Percentiles rank a stretch among this genome's conserved stretches.
Conservation (phyloP, 2,888 invertebrate species). For the Metacarcinus magister region DNA sequence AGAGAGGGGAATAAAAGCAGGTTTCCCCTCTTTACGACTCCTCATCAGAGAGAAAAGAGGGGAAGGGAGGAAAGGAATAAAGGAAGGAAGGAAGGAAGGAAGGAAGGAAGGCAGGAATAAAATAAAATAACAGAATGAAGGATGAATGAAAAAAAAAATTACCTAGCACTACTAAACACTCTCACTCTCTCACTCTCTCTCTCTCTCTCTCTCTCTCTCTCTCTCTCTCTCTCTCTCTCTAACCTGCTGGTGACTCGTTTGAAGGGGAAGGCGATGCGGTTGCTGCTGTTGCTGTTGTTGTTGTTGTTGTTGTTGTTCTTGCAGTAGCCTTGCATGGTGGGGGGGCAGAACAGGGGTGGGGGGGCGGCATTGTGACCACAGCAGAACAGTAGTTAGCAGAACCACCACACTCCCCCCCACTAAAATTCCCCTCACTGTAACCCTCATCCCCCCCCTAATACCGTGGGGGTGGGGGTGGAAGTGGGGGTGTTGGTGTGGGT, state of each 20-base stretch:
- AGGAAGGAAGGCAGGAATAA: conserved; percentile 6
- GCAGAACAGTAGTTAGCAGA: conserved; percentile 80
- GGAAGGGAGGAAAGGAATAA: not conserved
- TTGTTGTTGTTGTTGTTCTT: conserved; percentile 41
- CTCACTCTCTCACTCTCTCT: not conserved
- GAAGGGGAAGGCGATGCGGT: conserved; percentile 73
- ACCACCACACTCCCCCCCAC: conserved; percentile 81
- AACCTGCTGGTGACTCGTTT: conserved; percentile 77
- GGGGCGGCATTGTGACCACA: conserved; percentile 79
- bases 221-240: not conserved
- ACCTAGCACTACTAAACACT: not conserved
- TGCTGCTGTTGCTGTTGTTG: conserved; percentile 70
- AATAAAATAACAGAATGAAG: conserved; percentile 17
- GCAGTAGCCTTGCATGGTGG: not conserved
- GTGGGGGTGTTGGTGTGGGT: conserved; percentile 50
- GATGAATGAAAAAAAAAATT: not conserved
- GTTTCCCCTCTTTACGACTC: not conserved
- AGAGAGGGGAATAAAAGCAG: not conserved
- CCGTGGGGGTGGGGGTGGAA: not conserved
- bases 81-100: not conserved
- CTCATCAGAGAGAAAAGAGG: not conserved
- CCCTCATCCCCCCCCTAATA: conserved; percentile 70
- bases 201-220: not conserved
- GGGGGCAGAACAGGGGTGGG: conserved; percentile 57
- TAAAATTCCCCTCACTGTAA: conserved; percentile 77